A percentile compares a stretch with the other conserved stretches of the same genome.
phyloP scores from a whole-genome alignment of 2,797 vertebrate species.

The Xiphophorus birchmanni region DNA sequence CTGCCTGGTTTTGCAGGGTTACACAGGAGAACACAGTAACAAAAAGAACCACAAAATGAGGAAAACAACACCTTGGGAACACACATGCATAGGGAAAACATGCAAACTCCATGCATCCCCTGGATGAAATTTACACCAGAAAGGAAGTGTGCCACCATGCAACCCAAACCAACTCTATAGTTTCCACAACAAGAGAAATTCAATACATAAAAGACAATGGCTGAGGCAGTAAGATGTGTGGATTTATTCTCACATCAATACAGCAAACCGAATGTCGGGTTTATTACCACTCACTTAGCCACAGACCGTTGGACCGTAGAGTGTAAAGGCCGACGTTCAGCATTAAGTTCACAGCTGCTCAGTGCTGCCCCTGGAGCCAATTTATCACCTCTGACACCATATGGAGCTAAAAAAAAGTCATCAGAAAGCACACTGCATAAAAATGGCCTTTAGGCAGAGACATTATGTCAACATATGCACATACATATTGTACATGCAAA shows the following conservation, averaged over 20 bases:
- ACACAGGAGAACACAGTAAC: not conserved
- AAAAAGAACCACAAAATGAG: not conserved
- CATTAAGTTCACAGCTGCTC: constrained; percentile 45
- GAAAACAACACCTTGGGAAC: not conserved
- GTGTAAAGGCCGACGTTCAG: constrained; percentile 18
- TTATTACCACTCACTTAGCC: constrained; percentile 20
- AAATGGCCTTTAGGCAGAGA: constrained; percentile 25
- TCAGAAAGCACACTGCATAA: constrained; percentile 42
- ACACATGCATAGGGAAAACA: not conserved
- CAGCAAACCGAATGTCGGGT: not conserved
- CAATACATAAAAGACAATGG: not conserved
- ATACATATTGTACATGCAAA: constrained; percentile 22
- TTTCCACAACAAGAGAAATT: not conserved
- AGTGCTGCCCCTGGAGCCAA: constrained; percentile 45
- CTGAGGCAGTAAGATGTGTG: not conserved
- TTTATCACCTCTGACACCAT: constrained; percentile 58
- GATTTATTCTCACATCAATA: not conserved
- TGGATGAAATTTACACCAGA: not conserved
- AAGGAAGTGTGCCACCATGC: not conserved
- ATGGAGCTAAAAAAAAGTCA: constrained; percentile 45
- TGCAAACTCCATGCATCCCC: not conserved
- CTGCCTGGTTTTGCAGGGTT: not conserved
- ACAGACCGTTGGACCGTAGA: constrained; percentile 22
- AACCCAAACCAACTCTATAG: not conserved
- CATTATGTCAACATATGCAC: constrained; percentile 9